Evolutionary conservation across 2,888 invertebrate genomes (phyloP).

Genomic region (Drosophila vallismaia): DNA sequence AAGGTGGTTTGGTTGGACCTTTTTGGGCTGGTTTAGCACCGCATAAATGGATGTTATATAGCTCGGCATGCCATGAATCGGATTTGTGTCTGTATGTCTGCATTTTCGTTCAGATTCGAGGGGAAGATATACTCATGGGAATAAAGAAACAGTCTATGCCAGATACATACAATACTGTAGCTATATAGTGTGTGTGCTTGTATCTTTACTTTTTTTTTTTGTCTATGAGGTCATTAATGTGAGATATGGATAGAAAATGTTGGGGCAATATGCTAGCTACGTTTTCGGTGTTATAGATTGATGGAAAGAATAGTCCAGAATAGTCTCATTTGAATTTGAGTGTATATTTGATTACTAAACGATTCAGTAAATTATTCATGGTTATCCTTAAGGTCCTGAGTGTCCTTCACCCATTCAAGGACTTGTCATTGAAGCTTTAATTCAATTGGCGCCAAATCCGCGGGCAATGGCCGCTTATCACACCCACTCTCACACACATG

Average conservation of each 20-base stretch:
- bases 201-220: slow-evolving; percentile 13
- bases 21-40: slow-evolving; percentile 30
- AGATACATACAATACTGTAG: background rate
- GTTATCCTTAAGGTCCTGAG: background rate
- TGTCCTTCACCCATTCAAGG: slow-evolving; percentile 22
- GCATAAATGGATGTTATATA: slow-evolving; percentile 40
- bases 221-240: slow-evolving; percentile 36
- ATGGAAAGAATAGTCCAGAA: too few relatives aligned
- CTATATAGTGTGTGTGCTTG: background rate
- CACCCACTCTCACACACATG: slow-evolving; percentile 35
- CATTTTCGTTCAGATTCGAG: slow-evolving; percentile 30
- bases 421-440: background rate
- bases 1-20: slow-evolving; percentile 56
- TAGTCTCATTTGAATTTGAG: too few relatives aligned
- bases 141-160: slow-evolving; percentile 37
- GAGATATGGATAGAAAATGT: slow-evolving; percentile 20
- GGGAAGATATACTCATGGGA: slow-evolving; percentile 36
- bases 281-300: background rate
- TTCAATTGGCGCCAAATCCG: slow-evolving; percentile 47
- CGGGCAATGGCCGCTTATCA: slow-evolving; percentile 64
- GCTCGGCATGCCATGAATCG: slow-evolving; percentile 30
- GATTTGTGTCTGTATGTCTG: slow-evolving; percentile 13
- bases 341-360: background rate
- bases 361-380: background rate
- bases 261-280: background rate